phyloP scores from a whole-genome alignment of 2,797 vertebrate genomes.

The Hozukius guyotensis region DNA sequence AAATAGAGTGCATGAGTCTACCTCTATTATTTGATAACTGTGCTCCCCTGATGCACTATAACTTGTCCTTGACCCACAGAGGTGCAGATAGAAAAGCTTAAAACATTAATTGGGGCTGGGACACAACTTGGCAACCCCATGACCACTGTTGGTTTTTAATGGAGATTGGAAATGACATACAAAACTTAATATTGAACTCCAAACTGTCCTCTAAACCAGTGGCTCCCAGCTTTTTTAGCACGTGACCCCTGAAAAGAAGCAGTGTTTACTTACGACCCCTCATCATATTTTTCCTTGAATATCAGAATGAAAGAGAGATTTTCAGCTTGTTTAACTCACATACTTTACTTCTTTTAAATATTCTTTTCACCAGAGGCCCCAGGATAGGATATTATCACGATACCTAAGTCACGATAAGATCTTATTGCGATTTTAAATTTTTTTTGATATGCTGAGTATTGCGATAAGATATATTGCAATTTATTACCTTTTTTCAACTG shows the following conservation, averaged over 20 bases:
- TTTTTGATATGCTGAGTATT: too few relatives aligned
- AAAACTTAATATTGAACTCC: neutral
- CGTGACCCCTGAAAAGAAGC: neutral
- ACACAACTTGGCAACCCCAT: neutral
- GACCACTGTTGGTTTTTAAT: neutral
- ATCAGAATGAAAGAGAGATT: neutral
- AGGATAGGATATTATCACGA: too few relatives aligned
- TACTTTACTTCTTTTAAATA: neutral
- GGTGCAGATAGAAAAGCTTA: neutral
- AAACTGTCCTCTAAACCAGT: neutral
- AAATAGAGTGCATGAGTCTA: neutral
- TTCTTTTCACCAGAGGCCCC: neutral
- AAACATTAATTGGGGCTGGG: neutral
- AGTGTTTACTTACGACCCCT: neutral
- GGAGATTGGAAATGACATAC: neutral
- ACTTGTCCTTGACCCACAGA: neutral
- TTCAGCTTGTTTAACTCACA: neutral
- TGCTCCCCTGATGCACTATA: neutral
- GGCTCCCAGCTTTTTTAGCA: neutral
- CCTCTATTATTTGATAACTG: conserved; percentile 22
- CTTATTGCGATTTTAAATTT: too few relatives aligned
- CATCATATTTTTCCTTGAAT: neutral
- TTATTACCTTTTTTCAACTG: too few relatives aligned
- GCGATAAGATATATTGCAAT: too few relatives aligned
- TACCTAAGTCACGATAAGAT: too few relatives aligned